phyloP scores from a whole-genome alignment of 2,797 vertebrate genomes.

The Spondyliosoma cantharus region DNA sequence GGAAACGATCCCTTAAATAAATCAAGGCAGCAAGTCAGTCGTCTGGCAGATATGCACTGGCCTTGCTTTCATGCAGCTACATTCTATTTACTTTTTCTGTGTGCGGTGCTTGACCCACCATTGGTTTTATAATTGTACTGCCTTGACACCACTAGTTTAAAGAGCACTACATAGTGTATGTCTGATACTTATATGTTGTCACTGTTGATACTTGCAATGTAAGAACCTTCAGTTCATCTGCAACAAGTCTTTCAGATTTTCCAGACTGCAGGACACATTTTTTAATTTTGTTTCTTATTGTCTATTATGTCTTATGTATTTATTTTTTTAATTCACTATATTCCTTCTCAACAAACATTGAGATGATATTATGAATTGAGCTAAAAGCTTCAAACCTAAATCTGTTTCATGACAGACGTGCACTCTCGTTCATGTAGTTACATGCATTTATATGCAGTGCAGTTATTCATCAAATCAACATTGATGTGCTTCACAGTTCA shows the following conservation, averaged over 20 bases:
- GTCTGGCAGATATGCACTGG: neutral
- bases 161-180: neutral
- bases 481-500: neutral
- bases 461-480: neutral
- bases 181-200: no score
- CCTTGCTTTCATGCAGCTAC: neutral
- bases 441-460: neutral
- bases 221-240: neutral
- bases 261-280: neutral
- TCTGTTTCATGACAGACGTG: neutral
- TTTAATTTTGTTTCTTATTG: no score
- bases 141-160: neutral
- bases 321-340: no score
- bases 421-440: neutral
- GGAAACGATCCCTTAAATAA: neutral
- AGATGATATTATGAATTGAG: no score
- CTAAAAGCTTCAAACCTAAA: neutral
- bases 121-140: neutral
- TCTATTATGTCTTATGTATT: no score
- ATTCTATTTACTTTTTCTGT: neutral
- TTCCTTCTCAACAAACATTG: no score
- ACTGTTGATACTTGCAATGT: neutral
- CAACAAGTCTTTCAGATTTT: neutral
- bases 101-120: neutral
- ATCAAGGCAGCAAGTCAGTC: neutral